Percentiles rank a stretch among this genome's conserved stretches.
These are phyloP conservation scores for Alethe castanea DNA, from an alignment of 2,113 vertebrate genomes.

Conservation along the genomic window DNA sequence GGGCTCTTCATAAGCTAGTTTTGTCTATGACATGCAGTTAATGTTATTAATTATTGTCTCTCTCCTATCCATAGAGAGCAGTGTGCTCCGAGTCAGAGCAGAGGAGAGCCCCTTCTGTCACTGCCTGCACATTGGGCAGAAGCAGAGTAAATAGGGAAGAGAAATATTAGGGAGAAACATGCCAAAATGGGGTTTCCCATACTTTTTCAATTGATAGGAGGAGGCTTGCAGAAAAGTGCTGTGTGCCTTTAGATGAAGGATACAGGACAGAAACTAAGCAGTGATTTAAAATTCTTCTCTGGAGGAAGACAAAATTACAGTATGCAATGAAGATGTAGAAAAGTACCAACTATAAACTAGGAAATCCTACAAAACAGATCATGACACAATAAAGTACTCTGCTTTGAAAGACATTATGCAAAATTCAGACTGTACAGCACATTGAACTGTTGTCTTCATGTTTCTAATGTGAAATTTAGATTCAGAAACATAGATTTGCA, in stretches of 20 bases:
- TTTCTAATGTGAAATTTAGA: background rate
- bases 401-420: background rate
- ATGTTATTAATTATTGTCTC: slow-evolving; percentile 18
- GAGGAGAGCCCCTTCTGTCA: background rate
- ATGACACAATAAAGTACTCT: background rate
- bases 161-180: background rate
- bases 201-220: background rate
- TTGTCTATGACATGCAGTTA: background rate
- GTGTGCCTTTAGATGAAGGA: background rate
- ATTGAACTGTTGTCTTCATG: background rate
- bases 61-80: background rate
- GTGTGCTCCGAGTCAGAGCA: rapidly evolving
- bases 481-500: background rate
- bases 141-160: background rate
- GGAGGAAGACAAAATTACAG: background rate
- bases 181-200: background rate
- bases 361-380: background rate
- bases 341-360: background rate
- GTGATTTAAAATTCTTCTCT: background rate
- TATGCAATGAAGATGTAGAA: background rate
- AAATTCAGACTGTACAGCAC: background rate
- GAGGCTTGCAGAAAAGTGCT: background rate
- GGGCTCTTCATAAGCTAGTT: background rate
- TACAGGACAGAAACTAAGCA: background rate
- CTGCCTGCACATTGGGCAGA: background rate